Percentiles rank a stretch among this genome's conserved stretches.
Evolutionary conservation across 2,113 vertebrate species (phyloP).

Genomic region (Rhizomys pruinosus): DNA sequence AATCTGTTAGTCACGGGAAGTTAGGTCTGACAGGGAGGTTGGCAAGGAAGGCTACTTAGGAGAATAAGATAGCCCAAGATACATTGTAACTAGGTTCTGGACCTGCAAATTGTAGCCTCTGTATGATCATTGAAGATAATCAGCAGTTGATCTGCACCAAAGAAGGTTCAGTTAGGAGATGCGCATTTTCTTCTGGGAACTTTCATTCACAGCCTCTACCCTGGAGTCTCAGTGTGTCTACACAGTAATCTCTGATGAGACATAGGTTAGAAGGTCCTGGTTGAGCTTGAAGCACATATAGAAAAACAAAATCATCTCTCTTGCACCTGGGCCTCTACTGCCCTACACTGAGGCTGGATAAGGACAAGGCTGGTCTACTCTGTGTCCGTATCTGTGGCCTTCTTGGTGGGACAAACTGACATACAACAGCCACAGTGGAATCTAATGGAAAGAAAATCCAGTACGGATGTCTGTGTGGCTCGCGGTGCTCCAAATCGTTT

Average conservation of each 20-base stretch:
- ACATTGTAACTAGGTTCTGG: too few relatives aligned
- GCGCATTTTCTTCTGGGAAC: too few relatives aligned
- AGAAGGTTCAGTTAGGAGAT: too few relatives aligned
- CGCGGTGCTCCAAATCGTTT: too few relatives aligned
- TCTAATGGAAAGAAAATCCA: not conserved
- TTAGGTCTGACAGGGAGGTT: too few relatives aligned
- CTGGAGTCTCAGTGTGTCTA: fast-evolving
- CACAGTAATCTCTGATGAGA: not conserved
- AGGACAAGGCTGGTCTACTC: fast-evolving
- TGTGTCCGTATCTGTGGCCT: not conserved
- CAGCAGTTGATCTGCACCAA: too few relatives aligned
- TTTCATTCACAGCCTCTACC: fast-evolving
- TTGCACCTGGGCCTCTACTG: not conserved
- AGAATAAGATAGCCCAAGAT: too few relatives aligned
- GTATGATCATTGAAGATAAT: too few relatives aligned
- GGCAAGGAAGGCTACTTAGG: too few relatives aligned
- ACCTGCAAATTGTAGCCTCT: too few relatives aligned
- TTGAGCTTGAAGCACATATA: not conserved
- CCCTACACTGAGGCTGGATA: not conserved
- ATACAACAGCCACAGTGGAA: not conserved
- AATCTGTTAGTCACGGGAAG: too few relatives aligned
- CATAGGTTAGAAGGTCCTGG: fast-evolving
- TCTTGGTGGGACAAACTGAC: fast-evolving
- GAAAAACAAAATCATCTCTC: not conserved
- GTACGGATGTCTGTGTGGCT: fast-evolving